phyloP scores from a whole-genome alignment of 2,113 vertebrate genomes.

The Odontophorus gujanensis region DNA sequence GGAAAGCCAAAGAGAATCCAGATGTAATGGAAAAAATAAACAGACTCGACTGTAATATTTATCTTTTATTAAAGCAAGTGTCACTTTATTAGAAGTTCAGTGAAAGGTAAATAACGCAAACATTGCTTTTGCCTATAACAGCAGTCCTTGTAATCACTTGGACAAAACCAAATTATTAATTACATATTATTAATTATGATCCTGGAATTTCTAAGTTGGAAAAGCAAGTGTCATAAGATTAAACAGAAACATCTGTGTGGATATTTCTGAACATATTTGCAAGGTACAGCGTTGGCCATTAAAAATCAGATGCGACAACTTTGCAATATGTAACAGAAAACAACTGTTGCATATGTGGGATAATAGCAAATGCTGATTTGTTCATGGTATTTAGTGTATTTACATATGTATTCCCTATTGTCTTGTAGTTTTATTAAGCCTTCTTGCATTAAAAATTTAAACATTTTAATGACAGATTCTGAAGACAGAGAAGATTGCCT shows the following conservation, averaged over 20 bases:
- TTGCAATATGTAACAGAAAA: background rate
- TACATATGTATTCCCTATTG: constrained; percentile 10
- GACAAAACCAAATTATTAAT: constrained; percentile 78
- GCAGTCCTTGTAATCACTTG: constrained; percentile 64
- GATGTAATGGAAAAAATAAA: constrained; percentile 64
- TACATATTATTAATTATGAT: constrained; percentile 80
- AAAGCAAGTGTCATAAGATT: constrained; percentile 64
- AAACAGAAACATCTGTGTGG: constrained; percentile 85
- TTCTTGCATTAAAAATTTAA: background rate
- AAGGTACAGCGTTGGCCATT: background rate
- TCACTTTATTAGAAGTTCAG: constrained; percentile 57
- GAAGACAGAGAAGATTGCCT: background rate
- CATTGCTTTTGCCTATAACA: background rate
- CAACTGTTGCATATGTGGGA: background rate
- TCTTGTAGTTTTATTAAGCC: background rate
- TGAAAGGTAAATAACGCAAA: constrained; percentile 55
- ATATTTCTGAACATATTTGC: constrained; percentile 73
- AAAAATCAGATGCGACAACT: constrained; percentile 24
- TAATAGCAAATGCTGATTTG: background rate
- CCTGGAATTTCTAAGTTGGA: constrained; percentile 72
- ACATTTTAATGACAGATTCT: background rate
- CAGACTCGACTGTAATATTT: constrained; percentile 74
- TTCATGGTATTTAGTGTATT: background rate
- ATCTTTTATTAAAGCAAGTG: constrained; percentile 73
- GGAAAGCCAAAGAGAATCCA: constrained; percentile 59